Evolutionary conservation across 1,140 invertebrate genomes (phyloP).

Genomic region (Drosophila kurseongensis): DNA sequence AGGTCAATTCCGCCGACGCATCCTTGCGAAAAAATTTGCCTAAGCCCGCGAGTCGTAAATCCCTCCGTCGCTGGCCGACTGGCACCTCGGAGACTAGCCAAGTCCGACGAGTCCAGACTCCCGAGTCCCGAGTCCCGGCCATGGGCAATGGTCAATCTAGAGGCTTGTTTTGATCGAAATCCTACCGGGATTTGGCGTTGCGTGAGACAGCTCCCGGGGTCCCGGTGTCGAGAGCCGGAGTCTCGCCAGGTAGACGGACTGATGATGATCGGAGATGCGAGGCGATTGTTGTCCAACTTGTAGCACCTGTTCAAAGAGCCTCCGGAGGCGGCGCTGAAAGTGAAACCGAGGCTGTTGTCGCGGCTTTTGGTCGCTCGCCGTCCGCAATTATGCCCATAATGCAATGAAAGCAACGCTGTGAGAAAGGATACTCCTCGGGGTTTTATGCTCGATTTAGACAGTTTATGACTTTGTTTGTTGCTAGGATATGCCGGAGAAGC

Average conservation of each 20-base stretch:
- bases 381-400: slow-evolving; percentile 69
- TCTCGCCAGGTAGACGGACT: slow-evolving; percentile 66
- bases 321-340: slow-evolving; percentile 50
- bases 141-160: slow-evolving; percentile 62
- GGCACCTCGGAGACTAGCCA: slow-evolving; percentile 66
- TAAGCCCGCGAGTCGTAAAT: slow-evolving; percentile 80
- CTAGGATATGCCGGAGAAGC: slow-evolving; percentile 11
- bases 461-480: slow-evolving; percentile 76
- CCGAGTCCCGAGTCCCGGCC: slow-evolving; percentile 7
- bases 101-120: slow-evolving; percentile 9
- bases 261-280: slow-evolving; percentile 59
- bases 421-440: slow-evolving; percentile 70
- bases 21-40: slow-evolving; percentile 68
- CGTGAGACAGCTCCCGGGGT: slow-evolving; percentile 52
- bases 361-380: slow-evolving; percentile 60
- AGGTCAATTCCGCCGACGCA: slow-evolving; percentile 26
- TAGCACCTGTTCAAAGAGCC: slow-evolving; percentile 67
- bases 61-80: slow-evolving; percentile 55
- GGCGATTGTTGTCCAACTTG: slow-evolving; percentile 62
- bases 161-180: slow-evolving; percentile 78
- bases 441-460: slow-evolving; percentile 78
- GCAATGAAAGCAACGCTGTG: slow-evolving; percentile 60
- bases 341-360: slow-evolving; percentile 60
- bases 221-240: slow-evolving; percentile 15
- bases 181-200: slow-evolving; percentile 66